These are phyloP conservation scores for Conchocele bisecta DNA, from an alignment of 2,888 invertebrate species.

Conservation along the genomic window DNA sequence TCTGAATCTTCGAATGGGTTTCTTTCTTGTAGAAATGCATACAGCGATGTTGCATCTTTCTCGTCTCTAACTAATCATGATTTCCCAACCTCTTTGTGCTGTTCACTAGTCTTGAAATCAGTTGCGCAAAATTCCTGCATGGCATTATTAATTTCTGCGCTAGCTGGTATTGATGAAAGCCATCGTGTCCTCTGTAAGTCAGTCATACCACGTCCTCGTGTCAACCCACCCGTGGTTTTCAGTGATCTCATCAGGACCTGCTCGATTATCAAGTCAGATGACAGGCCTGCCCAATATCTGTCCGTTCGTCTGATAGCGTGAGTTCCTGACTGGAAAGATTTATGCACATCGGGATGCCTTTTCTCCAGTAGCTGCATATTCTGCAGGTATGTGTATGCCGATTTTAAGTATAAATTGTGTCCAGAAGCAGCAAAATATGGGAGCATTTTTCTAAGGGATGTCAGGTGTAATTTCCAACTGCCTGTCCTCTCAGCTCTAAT, in stretches of 20 bases:
- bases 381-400: slow-evolving; percentile 9
- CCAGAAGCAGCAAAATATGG: slow-evolving; percentile 67
- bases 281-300: slow-evolving; percentile 24
- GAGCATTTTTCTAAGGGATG: slow-evolving; percentile 46
- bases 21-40: not conserved
- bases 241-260: slow-evolving; percentile 12
- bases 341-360: slow-evolving; percentile 37
- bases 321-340: slow-evolving; percentile 29
- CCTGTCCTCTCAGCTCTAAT: slow-evolving; percentile 52
- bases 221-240: slow-evolving; percentile 9
- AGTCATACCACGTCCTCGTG: slow-evolving; percentile 15
- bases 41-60: not conserved
- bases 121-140: slow-evolving; percentile 41
- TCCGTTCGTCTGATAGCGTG: slow-evolving; percentile 36
- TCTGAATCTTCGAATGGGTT: slow-evolving; percentile 2
- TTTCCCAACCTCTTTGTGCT: slow-evolving; percentile 25
- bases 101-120: slow-evolving; percentile 19
- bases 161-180: slow-evolving; percentile 50
- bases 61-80: slow-evolving; percentile 9
- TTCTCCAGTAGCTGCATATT: slow-evolving; percentile 4
- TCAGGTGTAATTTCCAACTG: slow-evolving; percentile 51
- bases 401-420: slow-evolving; percentile 67
- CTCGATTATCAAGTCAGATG: slow-evolving; percentile 8
- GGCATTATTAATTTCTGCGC: slow-evolving; percentile 43
- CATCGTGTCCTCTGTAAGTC: slow-evolving; percentile 40